Percentiles rank a stretch among this genome's conserved stretches.
These are phyloP conservation scores for Oryzias sinensis DNA, from an alignment of 2,797 vertebrate genomes.

Conservation along the genomic window DNA sequence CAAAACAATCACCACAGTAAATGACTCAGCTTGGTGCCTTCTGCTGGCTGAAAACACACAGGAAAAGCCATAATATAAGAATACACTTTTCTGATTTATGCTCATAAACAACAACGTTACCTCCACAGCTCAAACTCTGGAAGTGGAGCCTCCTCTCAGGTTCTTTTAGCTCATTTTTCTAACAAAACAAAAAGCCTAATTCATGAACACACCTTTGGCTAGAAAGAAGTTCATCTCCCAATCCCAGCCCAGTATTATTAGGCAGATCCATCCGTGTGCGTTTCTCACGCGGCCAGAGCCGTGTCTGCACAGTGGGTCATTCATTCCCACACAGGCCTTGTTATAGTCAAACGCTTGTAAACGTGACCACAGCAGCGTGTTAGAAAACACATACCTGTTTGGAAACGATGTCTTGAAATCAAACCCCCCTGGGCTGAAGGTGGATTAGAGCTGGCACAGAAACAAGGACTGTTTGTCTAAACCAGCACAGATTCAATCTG, in stretches of 20 bases:
- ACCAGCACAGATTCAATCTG: conserved; percentile 4
- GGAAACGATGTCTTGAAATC: conserved; percentile 34
- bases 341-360: conserved; percentile 53
- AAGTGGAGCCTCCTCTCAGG: conserved; percentile 4
- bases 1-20: conserved; percentile 1
- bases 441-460: conserved; percentile 3
- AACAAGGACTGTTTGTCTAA: conserved; percentile 11
- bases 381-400: conserved; percentile 64
- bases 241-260: conserved; percentile 49
- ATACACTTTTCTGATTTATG: too few species aligned
- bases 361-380: conserved; percentile 62
- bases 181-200: conserved; percentile 38
- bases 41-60: not conserved
- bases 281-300: conserved; percentile 51
- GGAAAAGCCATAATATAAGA: too few species aligned
- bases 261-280: conserved; percentile 54
- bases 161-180: conserved; percentile 20
- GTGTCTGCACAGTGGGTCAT: conserved; percentile 64
- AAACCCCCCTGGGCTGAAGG: conserved; percentile 10
- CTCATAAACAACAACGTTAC: not conserved
- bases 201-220: conserved; percentile 25
- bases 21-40: not conserved
- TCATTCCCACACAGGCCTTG: conserved; percentile 61
- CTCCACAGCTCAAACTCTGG: not conserved
- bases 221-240: conserved; percentile 18